Conservation (phyloP, 2,113 vertebrate genomes). For the Heloderma charlesbogerti region DNA sequence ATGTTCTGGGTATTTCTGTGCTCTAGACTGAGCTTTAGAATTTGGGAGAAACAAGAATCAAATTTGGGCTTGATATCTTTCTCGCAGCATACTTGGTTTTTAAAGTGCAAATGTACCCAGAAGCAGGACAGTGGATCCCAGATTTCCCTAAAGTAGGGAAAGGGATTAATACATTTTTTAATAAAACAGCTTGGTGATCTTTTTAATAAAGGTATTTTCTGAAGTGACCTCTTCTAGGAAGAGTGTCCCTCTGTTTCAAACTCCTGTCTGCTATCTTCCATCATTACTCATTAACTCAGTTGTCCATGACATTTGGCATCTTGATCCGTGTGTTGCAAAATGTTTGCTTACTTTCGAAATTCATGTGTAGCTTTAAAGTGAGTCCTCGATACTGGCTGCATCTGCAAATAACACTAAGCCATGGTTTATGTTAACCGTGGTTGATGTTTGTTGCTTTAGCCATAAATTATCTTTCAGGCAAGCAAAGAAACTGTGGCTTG, state of each 20-base stretch:
- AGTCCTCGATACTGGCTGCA: neutral
- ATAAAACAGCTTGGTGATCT: neutral
- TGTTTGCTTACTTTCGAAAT: conserved; percentile 9
- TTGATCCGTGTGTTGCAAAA: neutral
- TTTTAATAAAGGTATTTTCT: neutral
- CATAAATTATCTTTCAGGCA: too few species aligned
- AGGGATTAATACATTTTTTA: neutral
- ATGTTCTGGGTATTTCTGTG: neutral
- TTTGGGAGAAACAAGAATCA: too few species aligned
- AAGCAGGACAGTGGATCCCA: neutral
- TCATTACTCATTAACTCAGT: conserved; percentile 5
- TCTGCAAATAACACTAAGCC: too few species aligned
- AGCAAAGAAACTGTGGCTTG: too few species aligned
- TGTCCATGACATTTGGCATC: neutral
- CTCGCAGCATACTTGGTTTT: neutral
- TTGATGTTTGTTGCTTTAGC: too few species aligned
- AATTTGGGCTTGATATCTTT: too few species aligned
- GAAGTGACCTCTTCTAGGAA: neutral
- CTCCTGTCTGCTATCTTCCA: neutral
- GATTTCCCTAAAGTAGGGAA: neutral
- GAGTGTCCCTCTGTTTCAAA: neutral
- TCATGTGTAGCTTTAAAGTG: neutral
- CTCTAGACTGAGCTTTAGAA: too few species aligned
- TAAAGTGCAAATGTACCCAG: neutral
- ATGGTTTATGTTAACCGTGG: too few species aligned